Conservation (phyloP, 2,797 vertebrate genomes). For the Acanthopagrus latus region DNA sequence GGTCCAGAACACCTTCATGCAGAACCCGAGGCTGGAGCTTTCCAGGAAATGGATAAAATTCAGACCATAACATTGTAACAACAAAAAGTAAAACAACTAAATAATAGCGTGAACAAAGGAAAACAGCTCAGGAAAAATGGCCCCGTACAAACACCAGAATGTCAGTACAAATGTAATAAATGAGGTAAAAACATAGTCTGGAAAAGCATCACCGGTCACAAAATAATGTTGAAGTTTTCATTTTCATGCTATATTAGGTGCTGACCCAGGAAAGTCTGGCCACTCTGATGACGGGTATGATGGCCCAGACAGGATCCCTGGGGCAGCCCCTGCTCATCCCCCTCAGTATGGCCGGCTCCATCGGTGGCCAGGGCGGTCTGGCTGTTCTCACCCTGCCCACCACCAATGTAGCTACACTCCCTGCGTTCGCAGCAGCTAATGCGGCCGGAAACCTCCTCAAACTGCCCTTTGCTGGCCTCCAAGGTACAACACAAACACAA, state of each 20-base stretch:
- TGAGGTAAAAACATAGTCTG: background rate
- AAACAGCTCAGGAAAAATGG: background rate
- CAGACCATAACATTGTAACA: background rate
- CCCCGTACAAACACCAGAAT: background rate
- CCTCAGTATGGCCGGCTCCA: constrained; percentile 94
- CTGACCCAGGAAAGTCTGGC: constrained; percentile 97
- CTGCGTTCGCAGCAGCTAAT: constrained; percentile 90
- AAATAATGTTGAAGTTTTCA: background rate
- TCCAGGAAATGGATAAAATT: background rate
- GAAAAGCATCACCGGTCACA: background rate
- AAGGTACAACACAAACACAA: constrained; percentile 85
- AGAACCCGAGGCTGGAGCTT: constrained; percentile 13
- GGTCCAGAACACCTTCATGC: constrained; percentile 19
- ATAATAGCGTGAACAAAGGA: too few relatives aligned
- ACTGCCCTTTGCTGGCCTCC: constrained; percentile 91
- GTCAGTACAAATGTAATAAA: background rate
- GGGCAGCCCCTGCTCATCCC: constrained; percentile 97
- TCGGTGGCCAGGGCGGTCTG: constrained; percentile 93
- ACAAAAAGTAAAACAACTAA: background rate
- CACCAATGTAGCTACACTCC: constrained; percentile 92
- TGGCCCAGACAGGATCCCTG: constrained; percentile 94
- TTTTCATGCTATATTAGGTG: constrained; percentile 81
- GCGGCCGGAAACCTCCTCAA: constrained; percentile 92
- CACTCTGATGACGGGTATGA: constrained; percentile 96
- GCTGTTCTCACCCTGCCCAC: constrained; percentile 96